These are phyloP conservation scores for Taxidea taxus DNA, from an alignment of 2,113 vertebrate genomes.

Conservation along the genomic window DNA sequence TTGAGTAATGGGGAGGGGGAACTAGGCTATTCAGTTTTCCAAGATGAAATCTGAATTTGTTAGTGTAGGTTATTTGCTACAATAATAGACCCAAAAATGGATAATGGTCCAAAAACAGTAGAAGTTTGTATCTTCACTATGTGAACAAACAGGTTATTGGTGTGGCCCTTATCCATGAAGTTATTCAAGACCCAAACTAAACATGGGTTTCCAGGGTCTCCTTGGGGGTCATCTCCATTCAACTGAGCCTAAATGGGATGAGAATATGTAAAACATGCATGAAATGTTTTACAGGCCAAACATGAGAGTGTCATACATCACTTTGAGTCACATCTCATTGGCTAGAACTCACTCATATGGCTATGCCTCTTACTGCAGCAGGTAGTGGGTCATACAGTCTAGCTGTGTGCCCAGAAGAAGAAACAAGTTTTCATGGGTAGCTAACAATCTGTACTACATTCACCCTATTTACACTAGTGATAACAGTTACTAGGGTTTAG, in stretches of 20 bases:
- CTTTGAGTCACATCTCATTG: not conserved
- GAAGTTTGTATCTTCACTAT: not conserved
- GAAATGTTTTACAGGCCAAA: not conserved
- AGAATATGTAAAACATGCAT: not conserved
- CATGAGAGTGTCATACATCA: not conserved
- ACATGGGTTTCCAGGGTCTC: not conserved
- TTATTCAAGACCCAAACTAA: not conserved
- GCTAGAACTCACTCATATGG: not conserved
- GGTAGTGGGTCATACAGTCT: not conserved
- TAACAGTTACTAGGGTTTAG: not conserved
- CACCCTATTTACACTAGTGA: not conserved
- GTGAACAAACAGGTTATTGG: not conserved
- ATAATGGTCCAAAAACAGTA: not conserved
- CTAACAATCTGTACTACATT: not conserved
- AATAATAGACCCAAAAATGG: not conserved
- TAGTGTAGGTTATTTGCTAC: not conserved
- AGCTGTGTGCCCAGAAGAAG: not conserved
- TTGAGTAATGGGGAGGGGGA: not conserved
- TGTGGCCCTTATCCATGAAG: not conserved
- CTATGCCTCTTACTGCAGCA: not conserved
- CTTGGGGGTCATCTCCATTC: not conserved
- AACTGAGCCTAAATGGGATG: not conserved
- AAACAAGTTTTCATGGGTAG: not conserved
- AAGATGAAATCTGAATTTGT: not conserved
- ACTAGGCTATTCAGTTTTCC: not conserved